Evolutionary conservation across 2,888 invertebrate genomes (phyloP).

Genomic region (Ecliptopera silaceata): DNA sequence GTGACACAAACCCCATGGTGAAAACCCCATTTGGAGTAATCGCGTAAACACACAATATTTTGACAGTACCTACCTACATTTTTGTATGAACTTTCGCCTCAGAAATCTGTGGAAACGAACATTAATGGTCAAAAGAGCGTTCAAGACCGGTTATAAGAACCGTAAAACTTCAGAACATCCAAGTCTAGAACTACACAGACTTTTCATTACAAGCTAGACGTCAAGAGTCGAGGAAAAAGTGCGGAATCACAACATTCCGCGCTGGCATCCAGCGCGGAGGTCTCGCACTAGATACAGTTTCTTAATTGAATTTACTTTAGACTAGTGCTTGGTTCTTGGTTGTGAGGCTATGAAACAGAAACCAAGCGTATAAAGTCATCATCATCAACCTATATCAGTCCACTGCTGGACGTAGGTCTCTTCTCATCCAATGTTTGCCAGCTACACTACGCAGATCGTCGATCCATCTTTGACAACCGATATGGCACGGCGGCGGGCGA

Average conservation of each 20-base stretch:
- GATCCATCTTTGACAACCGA: too few relatives aligned
- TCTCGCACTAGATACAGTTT: conserved; percentile 39
- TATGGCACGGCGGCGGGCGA: too few relatives aligned
- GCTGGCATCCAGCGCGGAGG: conserved; percentile 32
- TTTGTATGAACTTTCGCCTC: too few relatives aligned
- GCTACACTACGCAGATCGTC: too few relatives aligned
- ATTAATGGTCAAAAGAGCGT: background rate
- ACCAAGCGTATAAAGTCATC: too few relatives aligned
- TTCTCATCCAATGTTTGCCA: too few relatives aligned
- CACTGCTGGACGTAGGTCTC: too few relatives aligned
- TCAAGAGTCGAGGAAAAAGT: conserved; percentile 27
- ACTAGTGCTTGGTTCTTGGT: conserved; percentile 34
- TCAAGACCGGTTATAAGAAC: conserved; percentile 1
- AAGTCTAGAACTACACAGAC: conserved; percentile 16
- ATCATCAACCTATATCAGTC: too few relatives aligned
- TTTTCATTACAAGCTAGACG: conserved; percentile 33
- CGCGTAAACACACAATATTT: too few relatives aligned
- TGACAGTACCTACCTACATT: too few relatives aligned
- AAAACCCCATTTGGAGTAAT: too few relatives aligned
- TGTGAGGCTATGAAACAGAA: conserved; percentile 17
- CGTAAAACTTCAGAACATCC: conserved; percentile 7
- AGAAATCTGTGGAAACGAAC: background rate
- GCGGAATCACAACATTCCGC: conserved; percentile 36
- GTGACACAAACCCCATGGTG: too few relatives aligned
- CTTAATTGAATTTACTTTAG: conserved; percentile 43